Conservation (phyloP, 2,113 vertebrate species). For the Bolborhynchus lineola region DNA sequence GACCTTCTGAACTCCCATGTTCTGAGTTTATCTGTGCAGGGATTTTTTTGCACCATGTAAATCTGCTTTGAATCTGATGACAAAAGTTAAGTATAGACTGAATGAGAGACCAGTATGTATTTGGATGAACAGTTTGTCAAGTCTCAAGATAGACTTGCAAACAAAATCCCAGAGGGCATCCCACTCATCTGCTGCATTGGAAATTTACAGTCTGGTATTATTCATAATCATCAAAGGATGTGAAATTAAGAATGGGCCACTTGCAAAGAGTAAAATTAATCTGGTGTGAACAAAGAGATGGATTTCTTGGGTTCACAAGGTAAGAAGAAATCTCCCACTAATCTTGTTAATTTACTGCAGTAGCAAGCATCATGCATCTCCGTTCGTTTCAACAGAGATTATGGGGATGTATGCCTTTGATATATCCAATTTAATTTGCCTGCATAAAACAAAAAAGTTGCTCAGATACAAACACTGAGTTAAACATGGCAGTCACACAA, state of each 20-base stretch:
- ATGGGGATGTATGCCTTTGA: neutral
- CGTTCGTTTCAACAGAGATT: neutral
- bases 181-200: neutral
- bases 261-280: neutral
- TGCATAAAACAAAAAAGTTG: neutral
- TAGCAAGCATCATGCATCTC: neutral
- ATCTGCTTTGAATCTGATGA: neutral
- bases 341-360: conserved; percentile 29
- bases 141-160: neutral
- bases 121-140: neutral
- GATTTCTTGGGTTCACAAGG: neutral
- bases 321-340: conserved; percentile 6
- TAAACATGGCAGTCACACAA: neutral
- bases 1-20: neutral
- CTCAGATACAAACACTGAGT: neutral
- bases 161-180: neutral
- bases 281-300: neutral
- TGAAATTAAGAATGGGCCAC: neutral
- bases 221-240: neutral
- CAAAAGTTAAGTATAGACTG: neutral
- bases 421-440: neutral
- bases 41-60: neutral
- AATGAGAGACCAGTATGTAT: neutral
- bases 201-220: neutral
- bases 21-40: neutral